Conservation (phyloP, 2,113 vertebrate genomes). For the Nestor notabilis region DNA sequence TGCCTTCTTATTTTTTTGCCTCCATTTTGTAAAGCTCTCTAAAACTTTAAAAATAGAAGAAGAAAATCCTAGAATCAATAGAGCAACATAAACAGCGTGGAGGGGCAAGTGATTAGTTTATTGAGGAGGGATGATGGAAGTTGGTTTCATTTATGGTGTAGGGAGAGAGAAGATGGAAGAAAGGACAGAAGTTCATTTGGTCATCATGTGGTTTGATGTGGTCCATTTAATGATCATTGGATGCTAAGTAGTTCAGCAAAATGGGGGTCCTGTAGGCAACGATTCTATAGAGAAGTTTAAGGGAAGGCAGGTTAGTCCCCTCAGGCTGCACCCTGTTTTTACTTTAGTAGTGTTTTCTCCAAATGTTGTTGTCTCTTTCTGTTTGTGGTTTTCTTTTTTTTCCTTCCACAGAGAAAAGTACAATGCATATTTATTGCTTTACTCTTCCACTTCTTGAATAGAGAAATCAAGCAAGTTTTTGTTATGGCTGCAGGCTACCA, state of each 20-base stretch:
- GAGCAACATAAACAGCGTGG: background rate
- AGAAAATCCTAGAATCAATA: background rate
- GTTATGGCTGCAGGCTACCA: conserved; percentile 65
- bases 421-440: conserved; percentile 47
- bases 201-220: background rate
- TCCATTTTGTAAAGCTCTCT: background rate
- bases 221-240: background rate
- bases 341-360: background rate
- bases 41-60: background rate
- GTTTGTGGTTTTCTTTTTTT: background rate
- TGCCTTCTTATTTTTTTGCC: background rate
- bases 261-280: background rate
- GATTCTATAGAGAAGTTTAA: background rate
- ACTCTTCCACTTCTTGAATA: background rate
- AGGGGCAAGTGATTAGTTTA: background rate
- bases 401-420: background rate
- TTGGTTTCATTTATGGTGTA: background rate
- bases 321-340: background rate
- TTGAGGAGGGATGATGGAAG: background rate
- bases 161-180: background rate
- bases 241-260: background rate
- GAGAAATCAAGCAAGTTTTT: conserved; percentile 49
- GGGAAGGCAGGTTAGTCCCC: background rate
- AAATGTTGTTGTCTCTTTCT: conserved; percentile 17
- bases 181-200: background rate